phyloP scores from a whole-genome alignment of 2,888 invertebrate species.

The Leucophenga maculata region DNA sequence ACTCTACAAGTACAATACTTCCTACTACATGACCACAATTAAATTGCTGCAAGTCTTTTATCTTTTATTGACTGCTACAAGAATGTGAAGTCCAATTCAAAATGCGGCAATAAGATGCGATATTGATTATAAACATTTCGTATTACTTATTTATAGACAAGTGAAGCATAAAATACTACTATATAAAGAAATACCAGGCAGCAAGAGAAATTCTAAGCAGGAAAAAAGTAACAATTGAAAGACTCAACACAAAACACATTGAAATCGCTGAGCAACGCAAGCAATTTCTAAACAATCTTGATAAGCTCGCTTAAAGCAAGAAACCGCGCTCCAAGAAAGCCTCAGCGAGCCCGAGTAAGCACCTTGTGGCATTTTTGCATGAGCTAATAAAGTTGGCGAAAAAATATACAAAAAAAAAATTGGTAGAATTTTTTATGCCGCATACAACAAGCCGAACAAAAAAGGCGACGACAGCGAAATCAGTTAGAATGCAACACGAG shows the following conservation, averaged over 20 bases:
- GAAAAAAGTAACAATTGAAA: no score
- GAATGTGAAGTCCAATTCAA: no score
- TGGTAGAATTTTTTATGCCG: conserved; percentile 43
- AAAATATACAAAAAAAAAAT: conserved; percentile 50
- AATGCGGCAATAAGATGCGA: no score
- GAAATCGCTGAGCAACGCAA: background rate
- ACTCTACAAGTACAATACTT: no score
- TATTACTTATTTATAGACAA: no score
- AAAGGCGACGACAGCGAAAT: conserved; percentile 29
- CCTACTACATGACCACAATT: no score
- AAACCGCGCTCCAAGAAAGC: conserved; percentile 27
- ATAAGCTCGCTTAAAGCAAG: conserved; percentile 25
- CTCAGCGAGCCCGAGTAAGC: background rate
- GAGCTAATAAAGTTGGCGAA: conserved; percentile 53
- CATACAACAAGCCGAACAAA: conserved; percentile 14
- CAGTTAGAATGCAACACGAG: conserved; percentile 26
- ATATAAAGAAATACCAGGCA: no score
- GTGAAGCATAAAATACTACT: no score
- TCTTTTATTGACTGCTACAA: no score
- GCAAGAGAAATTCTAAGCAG: no score
- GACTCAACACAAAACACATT: background rate
- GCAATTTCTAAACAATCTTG: background rate
- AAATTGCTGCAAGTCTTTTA: no score
- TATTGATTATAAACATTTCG: no score
- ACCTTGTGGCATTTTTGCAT: conserved; percentile 45